phyloP scores from a whole-genome alignment of 2,888 invertebrate genomes.

The Palloptera scutellata region DNA sequence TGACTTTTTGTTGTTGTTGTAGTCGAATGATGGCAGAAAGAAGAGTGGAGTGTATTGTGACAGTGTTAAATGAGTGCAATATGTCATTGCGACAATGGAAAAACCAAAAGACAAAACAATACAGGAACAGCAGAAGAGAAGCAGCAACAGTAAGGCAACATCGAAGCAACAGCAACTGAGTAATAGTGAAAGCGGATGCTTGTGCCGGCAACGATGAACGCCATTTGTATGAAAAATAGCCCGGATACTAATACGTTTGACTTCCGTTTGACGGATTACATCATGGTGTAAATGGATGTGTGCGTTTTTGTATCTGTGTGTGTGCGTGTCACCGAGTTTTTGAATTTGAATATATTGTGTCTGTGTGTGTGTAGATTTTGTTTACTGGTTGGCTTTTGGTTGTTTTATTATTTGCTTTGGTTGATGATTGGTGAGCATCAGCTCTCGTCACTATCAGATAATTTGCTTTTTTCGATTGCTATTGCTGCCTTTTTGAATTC shows the following conservation, averaged over 20 bases:
- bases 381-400: no score
- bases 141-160: not conserved
- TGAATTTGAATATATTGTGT: no score
- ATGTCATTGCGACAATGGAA: conserved; percentile 50
- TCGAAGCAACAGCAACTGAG: not conserved
- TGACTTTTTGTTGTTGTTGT: not conserved
- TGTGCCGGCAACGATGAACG: conserved; percentile 44
- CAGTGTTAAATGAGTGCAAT: conserved; percentile 57
- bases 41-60: not conserved
- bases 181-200: not conserved
- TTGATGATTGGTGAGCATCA: no score
- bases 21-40: no score
- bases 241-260: conserved; percentile 63
- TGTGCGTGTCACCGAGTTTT: no score
- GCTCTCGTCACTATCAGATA: conserved; percentile 49
- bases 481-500: conserved; percentile 34
- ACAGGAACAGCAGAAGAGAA: conserved; percentile 47
- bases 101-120: conserved; percentile 26
- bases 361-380: no score
- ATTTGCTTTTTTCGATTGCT: conserved; percentile 46
- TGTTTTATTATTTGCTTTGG: no score
- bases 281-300: not conserved
- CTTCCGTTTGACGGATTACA: conserved; percentile 62
- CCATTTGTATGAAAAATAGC: conserved; percentile 62
- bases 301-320: no score